phyloP scores from a whole-genome alignment of 2,888 invertebrate species.

The Corythucha ciliata region DNA sequence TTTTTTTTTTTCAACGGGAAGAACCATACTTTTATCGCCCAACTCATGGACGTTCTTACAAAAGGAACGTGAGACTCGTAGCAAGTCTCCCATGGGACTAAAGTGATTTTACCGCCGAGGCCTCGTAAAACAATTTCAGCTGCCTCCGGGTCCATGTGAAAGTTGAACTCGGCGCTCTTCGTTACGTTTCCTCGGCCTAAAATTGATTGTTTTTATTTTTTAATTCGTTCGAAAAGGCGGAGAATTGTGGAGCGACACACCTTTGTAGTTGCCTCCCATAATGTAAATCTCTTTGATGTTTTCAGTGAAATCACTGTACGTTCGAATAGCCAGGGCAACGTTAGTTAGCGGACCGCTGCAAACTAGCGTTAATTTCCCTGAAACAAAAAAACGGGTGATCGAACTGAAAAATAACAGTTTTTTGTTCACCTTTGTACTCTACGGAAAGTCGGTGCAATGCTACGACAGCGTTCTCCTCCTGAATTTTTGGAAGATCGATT shows the following conservation, averaged over 20 bases:
- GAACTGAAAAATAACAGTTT: neutral
- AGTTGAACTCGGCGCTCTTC: constrained; percentile 61
- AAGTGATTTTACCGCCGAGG: constrained; percentile 48
- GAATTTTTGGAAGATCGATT: constrained; percentile 10
- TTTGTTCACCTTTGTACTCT: constrained; percentile 26
- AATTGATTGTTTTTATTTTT: constrained; percentile 24
- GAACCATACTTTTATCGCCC: too few relatives aligned
- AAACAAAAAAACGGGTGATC: neutral
- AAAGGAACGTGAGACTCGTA: constrained; percentile 40
- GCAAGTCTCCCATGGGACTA: constrained; percentile 64
- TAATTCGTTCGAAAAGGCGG: constrained; percentile 10
- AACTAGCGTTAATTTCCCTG: constrained; percentile 43
- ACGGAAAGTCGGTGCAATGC: constrained; percentile 23
- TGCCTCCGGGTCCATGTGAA: constrained; percentile 66
- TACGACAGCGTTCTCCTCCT: constrained; percentile 27
- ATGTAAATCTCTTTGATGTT: constrained; percentile 59
- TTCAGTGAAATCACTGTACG: constrained; percentile 55
- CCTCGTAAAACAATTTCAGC: constrained; percentile 57
- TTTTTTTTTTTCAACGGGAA: too few relatives aligned
- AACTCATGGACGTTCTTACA: too few relatives aligned
- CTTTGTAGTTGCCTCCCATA: constrained; percentile 68
- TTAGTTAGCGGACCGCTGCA: constrained; percentile 71
- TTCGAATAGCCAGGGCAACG: constrained; percentile 60
- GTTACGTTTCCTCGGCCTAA: constrained; percentile 30
- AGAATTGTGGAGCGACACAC: constrained; percentile 43